Evolutionary conservation across 2,797 vertebrate species (phyloP).

Genomic region (Cetoscarus ocellatus): DNA sequence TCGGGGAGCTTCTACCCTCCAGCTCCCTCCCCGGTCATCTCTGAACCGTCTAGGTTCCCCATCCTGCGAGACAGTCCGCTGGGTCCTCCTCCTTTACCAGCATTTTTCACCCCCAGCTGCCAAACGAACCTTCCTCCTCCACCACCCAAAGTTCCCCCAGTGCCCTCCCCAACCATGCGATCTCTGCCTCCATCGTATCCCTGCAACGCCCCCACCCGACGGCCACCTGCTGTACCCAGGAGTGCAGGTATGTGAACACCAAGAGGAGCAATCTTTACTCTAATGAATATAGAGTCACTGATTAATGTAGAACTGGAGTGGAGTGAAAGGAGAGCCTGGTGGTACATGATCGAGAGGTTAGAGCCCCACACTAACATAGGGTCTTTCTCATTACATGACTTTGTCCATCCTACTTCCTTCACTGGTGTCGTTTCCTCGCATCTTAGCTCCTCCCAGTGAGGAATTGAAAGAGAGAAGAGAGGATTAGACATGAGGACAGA

Average conservation of each 20-base stretch:
- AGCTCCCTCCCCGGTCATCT: constrained; percentile 32
- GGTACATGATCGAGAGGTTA: too few relatives aligned
- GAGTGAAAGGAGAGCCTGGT: too few relatives aligned
- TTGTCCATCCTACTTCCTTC: too few relatives aligned
- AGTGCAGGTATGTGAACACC: constrained; percentile 67
- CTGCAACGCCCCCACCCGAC: constrained; percentile 78
- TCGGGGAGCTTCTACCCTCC: constrained; percentile 67
- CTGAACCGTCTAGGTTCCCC: constrained; percentile 60
- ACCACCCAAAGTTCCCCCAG: constrained; percentile 83
- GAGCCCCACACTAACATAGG: too few relatives aligned
- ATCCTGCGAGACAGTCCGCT: constrained; percentile 70
- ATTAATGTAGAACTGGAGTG: too few relatives aligned
- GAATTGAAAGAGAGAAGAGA: too few relatives aligned
- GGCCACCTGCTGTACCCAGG: constrained; percentile 84
- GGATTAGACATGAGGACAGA: too few relatives aligned
- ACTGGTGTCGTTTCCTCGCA: too few relatives aligned
- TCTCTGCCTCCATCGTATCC: constrained; percentile 84
- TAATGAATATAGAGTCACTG: too few relatives aligned
- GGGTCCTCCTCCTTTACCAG: constrained; percentile 76
- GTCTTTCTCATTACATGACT: too few relatives aligned
- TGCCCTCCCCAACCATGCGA: constrained; percentile 80
- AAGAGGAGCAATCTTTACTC: background rate
- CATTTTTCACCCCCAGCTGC: constrained; percentile 68
- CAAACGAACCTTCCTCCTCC: constrained; percentile 74
- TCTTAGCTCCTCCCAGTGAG: too few relatives aligned